Evolutionary conservation across 2,888 invertebrate species (phyloP).

Genomic region (Drosophila anomalata): DNA sequence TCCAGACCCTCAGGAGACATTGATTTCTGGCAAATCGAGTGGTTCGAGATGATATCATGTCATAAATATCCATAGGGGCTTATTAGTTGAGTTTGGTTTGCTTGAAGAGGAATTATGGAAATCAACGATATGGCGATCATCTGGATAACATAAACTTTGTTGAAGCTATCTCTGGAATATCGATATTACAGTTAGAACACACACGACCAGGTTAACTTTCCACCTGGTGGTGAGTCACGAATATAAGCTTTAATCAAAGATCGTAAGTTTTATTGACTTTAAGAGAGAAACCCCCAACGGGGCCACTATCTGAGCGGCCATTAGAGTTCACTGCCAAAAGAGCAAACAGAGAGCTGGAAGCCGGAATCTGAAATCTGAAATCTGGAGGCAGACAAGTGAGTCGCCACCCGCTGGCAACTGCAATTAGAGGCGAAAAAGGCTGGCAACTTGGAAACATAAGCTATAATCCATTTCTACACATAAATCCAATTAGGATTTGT

Average conservation of each 20-base stretch:
- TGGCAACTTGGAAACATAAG: conserved; percentile 63
- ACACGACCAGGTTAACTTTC: conserved; percentile 6
- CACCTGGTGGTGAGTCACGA: conserved; percentile 2
- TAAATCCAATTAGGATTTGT: conserved; percentile 80
- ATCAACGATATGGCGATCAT: conserved; percentile 28
- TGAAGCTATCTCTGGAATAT: conserved; percentile 24
- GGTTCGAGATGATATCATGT: conserved; percentile 74
- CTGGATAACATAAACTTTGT: conserved; percentile 20
- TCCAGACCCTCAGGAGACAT: conserved; percentile 56
- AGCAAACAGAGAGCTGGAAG: not conserved
- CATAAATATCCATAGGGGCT: conserved; percentile 74
- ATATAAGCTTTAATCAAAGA: not conserved
- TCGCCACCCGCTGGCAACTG: conserved; percentile 30
- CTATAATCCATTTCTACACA: conserved; percentile 77
- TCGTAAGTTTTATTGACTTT: not conserved
- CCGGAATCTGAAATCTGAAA: not conserved
- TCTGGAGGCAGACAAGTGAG: not conserved
- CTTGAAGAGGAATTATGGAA: conserved; percentile 35
- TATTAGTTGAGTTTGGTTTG: conserved; percentile 60
- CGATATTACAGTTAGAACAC: conserved; percentile 42
- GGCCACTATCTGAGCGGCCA: not conserved
- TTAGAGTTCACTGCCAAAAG: not conserved
- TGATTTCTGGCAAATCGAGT: conserved; percentile 48
- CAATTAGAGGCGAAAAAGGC: conserved; percentile 63
- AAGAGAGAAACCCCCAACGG: not conserved